Evolutionary conservation across 2,888 invertebrate genomes (phyloP).

Genomic region (Drosophila imparisetae): DNA sequence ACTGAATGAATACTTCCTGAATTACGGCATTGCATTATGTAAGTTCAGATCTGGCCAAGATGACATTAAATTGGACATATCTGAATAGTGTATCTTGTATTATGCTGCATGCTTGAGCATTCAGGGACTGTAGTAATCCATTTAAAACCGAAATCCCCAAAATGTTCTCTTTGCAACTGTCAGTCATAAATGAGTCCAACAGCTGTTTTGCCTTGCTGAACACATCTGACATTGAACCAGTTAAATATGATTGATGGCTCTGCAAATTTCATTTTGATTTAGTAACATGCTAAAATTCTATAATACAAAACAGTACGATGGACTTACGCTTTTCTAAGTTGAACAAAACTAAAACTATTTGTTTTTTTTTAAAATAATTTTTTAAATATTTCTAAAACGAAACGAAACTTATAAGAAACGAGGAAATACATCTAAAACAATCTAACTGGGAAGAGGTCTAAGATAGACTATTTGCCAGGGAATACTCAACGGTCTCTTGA

Average conservation of each 20-base stretch:
- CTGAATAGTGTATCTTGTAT: neutral
- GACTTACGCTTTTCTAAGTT: too few relatives aligned
- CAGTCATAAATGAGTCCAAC: conserved; percentile 34
- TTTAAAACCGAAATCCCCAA: neutral
- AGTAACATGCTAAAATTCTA: neutral
- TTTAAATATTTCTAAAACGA: neutral
- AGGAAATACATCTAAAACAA: neutral
- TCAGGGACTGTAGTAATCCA: conserved; percentile 22
- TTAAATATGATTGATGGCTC: conserved; percentile 19
- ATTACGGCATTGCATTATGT: conserved; percentile 60
- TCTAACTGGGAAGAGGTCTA: neutral
- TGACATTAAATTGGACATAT: conserved; percentile 13
- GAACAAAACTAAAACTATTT: neutral
- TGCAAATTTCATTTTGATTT: neutral
- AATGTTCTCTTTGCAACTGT: conserved; percentile 53
- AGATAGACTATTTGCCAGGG: neutral
- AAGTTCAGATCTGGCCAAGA: conserved; percentile 34
- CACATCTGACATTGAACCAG: conserved; percentile 35
- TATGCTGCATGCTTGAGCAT: neutral
- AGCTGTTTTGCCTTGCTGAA: neutral
- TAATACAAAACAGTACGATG: too few relatives aligned
- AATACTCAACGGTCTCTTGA: neutral
- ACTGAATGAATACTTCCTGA: conserved; percentile 78
- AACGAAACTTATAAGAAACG: neutral
- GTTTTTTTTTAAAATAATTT: neutral